A percentile compares a stretch with the other conserved stretches of the same genome.
phyloP scores from a whole-genome alignment of 2,797 vertebrate genomes.

The Tenualosa ilisha region DNA sequence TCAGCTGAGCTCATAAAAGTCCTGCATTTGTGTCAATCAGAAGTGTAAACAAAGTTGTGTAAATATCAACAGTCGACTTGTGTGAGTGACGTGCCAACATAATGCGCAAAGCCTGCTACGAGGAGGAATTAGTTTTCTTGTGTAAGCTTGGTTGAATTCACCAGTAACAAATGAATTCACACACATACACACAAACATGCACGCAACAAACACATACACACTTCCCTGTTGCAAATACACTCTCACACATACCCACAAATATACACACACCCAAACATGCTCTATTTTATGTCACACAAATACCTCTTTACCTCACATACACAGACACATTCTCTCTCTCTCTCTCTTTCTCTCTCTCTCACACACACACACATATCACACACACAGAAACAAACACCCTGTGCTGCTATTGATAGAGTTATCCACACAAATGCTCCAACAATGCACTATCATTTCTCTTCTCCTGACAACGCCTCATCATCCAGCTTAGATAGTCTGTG shows the following conservation, averaged over 20 bases:
- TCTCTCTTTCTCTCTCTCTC: neutral
- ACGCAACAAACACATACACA: neutral
- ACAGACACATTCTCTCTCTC: neutral
- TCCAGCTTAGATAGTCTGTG: slow-evolving; percentile 49
- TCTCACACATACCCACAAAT: neutral
- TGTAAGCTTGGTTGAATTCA: slow-evolving; percentile 39
- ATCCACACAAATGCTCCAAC: slow-evolving; percentile 54
- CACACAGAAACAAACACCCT: slow-evolving; percentile 4
- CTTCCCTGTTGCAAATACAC: neutral
- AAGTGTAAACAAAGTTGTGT: slow-evolving; percentile 26
- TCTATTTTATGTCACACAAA: neutral
- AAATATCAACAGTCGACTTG: slow-evolving; percentile 29
- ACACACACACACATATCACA: neutral
- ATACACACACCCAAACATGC: neutral
- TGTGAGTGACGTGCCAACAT: slow-evolving; percentile 25
- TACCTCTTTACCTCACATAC: neutral
- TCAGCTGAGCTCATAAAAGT: slow-evolving; percentile 33
- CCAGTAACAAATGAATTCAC: slow-evolving; percentile 26
- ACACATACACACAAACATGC: slow-evolving; percentile 29
- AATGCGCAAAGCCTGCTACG: slow-evolving; percentile 25
- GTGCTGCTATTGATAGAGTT: slow-evolving; percentile 41
- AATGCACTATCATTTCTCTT: slow-evolving; percentile 67
- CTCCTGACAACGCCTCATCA: slow-evolving; percentile 53
- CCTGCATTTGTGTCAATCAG: slow-evolving; percentile 31
- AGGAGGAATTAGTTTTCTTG: slow-evolving; percentile 36